These are phyloP conservation scores for Scaptodrosophila lebanonensis DNA, from an alignment of 1,140 invertebrate genomes.

Conservation along the genomic window DNA sequence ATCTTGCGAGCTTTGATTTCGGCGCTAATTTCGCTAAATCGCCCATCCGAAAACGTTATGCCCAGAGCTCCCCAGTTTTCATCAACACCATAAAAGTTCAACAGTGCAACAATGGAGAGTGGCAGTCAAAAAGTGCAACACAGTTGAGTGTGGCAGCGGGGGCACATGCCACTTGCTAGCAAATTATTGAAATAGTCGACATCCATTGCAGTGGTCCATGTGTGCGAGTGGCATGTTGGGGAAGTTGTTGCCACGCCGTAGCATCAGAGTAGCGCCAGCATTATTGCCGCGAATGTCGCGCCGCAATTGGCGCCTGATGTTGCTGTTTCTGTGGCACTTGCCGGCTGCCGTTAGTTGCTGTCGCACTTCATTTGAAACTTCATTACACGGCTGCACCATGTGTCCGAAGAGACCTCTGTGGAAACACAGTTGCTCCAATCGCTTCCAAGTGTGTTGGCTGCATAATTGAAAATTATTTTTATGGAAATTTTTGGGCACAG, in stretches of 20 bases:
- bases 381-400: constrained; percentile 48
- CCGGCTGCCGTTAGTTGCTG: constrained; percentile 35
- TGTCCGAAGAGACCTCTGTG: constrained; percentile 38
- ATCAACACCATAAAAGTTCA: too few relatives aligned
- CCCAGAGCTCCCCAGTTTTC: too few relatives aligned
- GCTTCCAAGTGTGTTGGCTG: constrained; percentile 12
- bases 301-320: constrained; percentile 41
- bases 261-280: constrained; percentile 47
- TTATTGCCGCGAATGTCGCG: constrained; percentile 69
- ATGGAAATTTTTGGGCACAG: constrained; percentile 42
- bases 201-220: too few relatives aligned
- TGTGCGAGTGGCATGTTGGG: too few relatives aligned
- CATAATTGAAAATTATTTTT: constrained; percentile 73
- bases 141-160: constrained; percentile 12
- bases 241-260: constrained; percentile 33
- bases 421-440: constrained; percentile 37
- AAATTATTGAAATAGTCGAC: constrained; percentile 56
- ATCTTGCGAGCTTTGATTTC: too few relatives aligned
- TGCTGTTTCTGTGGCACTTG: constrained; percentile 4
- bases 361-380: constrained; percentile 72
- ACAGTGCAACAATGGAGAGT: constrained; percentile 9
- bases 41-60: too few relatives aligned
- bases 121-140: constrained; percentile 22
- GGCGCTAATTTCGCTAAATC: too few relatives aligned
- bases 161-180: constrained; percentile 52